Percentiles rank a stretch among this genome's conserved stretches.
Conservation (phyloP, 2,888 invertebrate genomes). For the Dicyrtomina minuta region DNA sequence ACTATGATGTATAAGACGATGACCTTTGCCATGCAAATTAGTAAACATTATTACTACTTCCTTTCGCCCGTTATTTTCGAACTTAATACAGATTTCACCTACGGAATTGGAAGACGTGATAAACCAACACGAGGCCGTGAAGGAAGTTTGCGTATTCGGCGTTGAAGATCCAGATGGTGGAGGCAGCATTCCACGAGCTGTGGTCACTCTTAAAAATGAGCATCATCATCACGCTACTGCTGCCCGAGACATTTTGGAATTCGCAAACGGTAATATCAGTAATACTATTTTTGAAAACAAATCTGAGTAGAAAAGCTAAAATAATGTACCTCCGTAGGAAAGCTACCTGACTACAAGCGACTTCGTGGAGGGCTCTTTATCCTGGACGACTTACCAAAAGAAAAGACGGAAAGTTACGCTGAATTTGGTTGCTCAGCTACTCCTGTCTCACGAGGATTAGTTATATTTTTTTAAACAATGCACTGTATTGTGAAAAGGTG, state of each 20-base stretch:
- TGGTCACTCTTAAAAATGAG: conserved; percentile 25
- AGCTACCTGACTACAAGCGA: conserved; percentile 25
- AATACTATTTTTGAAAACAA: too few species aligned
- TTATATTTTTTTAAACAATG: too few species aligned
- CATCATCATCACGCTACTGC: conserved; percentile 17
- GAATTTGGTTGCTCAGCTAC: conserved; percentile 14
- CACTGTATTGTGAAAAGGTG: too few species aligned
- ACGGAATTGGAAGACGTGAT: conserved; percentile 48
- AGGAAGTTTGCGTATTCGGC: conserved; percentile 48
- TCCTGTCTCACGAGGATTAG: neutral
- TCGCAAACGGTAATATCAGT: conserved; percentile 5
- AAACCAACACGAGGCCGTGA: conserved; percentile 42
- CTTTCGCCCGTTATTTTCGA: neutral
- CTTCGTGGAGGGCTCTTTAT: conserved; percentile 33
- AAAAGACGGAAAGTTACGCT: conserved; percentile 33
- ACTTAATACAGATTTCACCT: conserved; percentile 51
- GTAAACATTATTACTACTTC: too few species aligned
- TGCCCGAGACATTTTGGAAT: conserved; percentile 37
- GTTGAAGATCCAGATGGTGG: conserved; percentile 47
- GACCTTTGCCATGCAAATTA: too few species aligned
- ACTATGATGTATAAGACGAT: neutral
- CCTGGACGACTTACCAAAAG: conserved; percentile 20
- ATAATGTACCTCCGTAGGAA: too few species aligned
- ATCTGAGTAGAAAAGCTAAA: too few species aligned
- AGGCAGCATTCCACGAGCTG: conserved; percentile 48